These are phyloP conservation scores for Phengaris arion DNA, from an alignment of 2,888 invertebrate species.

Conservation along the genomic window DNA sequence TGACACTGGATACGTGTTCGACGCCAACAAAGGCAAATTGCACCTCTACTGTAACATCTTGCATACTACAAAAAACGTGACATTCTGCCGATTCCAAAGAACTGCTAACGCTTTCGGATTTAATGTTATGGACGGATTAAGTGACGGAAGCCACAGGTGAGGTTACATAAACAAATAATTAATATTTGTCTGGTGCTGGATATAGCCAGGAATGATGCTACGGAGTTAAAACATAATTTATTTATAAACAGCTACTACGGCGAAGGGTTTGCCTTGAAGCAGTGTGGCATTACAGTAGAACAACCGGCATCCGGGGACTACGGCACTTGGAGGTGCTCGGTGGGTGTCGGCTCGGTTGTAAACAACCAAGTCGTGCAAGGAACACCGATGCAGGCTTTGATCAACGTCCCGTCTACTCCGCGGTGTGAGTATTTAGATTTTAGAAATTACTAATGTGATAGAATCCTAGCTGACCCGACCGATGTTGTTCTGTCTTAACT, in stretches of 20 bases:
- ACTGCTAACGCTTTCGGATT: conserved; percentile 57
- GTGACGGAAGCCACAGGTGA: conserved; percentile 68
- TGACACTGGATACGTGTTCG: conserved; percentile 61
- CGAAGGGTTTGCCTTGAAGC: conserved; percentile 59
- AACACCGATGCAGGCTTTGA: conserved; percentile 64
- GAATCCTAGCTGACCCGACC: no score
- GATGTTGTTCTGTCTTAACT: no score
- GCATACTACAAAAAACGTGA: conserved; percentile 61
- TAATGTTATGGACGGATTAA: conserved; percentile 68
- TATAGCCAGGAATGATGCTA: no score
- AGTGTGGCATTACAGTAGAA: conserved; percentile 74
- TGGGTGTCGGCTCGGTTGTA: conserved; percentile 59
- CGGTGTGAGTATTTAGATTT: conserved; percentile 38
- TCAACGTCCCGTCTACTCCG: conserved; percentile 47
- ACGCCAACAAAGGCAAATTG: conserved; percentile 50
- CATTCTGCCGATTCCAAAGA: conserved; percentile 74
- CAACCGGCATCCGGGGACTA: conserved; percentile 55
- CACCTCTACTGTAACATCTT: conserved; percentile 71
- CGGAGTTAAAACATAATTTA: not conserved
- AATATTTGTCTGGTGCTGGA: no score
- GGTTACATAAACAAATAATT: not conserved
- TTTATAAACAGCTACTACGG: conserved; percentile 66
- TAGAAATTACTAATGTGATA: no score
- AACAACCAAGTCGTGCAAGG: conserved; percentile 45
- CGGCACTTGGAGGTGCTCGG: conserved; percentile 71